Conservation (phyloP, 2,888 invertebrate genomes). For the Ormyrus thymus region DNA sequence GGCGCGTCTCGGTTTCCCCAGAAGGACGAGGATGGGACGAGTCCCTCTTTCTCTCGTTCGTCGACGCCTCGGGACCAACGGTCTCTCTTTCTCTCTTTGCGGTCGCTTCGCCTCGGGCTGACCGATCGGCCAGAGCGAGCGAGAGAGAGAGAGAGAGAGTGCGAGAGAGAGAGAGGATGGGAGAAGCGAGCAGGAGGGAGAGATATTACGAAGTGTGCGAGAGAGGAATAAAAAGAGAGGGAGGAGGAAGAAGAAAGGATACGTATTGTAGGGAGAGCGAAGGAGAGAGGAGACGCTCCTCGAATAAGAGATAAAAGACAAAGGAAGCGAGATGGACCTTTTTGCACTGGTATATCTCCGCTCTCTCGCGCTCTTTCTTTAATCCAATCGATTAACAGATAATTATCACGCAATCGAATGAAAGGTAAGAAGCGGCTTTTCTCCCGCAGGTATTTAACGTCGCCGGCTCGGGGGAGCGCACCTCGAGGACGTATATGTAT, state of each 20-base stretch:
- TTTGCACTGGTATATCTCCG: not conserved
- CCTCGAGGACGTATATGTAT: too few relatives aligned
- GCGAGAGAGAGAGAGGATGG: slow-evolving; percentile 8
- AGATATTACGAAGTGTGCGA: slow-evolving; percentile 28
- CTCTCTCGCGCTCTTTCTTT: slow-evolving; percentile 60
- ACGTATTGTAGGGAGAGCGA: slow-evolving; percentile 3
- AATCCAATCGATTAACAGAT: not conserved
- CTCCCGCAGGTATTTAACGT: too few relatives aligned
- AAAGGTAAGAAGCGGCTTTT: not conserved
- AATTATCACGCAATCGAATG: too few relatives aligned
- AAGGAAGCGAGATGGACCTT: slow-evolving; percentile 1
- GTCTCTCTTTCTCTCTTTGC: not conserved
- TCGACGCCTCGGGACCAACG: slow-evolving; percentile 5
- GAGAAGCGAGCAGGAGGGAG: slow-evolving; percentile 3
- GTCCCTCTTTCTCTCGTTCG: slow-evolving; percentile 1
- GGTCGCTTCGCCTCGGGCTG: slow-evolving; percentile 20
- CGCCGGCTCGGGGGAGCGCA: too few relatives aligned
- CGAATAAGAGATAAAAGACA: slow-evolving; percentile 15
- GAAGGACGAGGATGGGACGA: not conserved
- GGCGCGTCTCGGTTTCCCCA: slow-evolving; percentile 27
- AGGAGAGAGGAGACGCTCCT: slow-evolving; percentile 8
- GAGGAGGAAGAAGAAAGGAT: slow-evolving; percentile 16
- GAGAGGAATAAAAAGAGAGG: slow-evolving; percentile 1
- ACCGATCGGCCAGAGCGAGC: slow-evolving; percentile 17
- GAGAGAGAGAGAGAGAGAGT: slow-evolving; percentile 21